Base-by-base conservation (phyloP, 2,113 vertebrate species). In the Ardeotis arabs region DNA sequence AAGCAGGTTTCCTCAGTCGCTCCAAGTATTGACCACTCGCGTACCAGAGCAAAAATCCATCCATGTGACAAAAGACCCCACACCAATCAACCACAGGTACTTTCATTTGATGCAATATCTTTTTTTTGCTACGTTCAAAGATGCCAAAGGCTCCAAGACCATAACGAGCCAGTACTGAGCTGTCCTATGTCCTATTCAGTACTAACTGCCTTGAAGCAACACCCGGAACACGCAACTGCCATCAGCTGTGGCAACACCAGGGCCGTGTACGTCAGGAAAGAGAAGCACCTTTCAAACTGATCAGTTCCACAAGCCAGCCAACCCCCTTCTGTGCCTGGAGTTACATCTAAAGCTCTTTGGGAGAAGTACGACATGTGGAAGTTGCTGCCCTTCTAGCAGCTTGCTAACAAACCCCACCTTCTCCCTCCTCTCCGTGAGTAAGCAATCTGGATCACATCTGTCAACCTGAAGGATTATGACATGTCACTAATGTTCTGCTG, bases 41-140 rank as follows among this genome's bases (percentile, higher is more conserved):
- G 2, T 20, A 37, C 12, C 24, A 35, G 73, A 56, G 3, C 59
- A 77, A 56, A 80, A 76, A 0, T 37, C 39, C 72, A 75, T 4
- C 62, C 49, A 39, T 0, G 5, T 4, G 33, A 10, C 16, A 10
- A 21, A 50, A 50, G 0, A 2, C 0, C 35, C 33, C 23, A 4
- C 39, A 41, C 6, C 44, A 20, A 37, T 5, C 80, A 37, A 28
- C 45, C 68, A 28, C 49, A 74, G n/a, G 59, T 3, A 27, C 12
- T 19, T 47, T 1, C 22, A 62, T 10, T 16, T 31, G 12, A 45
- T 16, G 28, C 59, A 49, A 14, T 28, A 44, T 7, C 37, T n/a
- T 84, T 22, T 6, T 41, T 37, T 16, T 37, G 19, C 1, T 5
- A 87, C 81, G 20, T 23, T 47, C 66, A n/a, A 67, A 62, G 64